These are phyloP conservation scores for Paramormyrops hopkinsi DNA, from an alignment of 2,797 vertebrate species.

Conservation along the genomic window DNA sequence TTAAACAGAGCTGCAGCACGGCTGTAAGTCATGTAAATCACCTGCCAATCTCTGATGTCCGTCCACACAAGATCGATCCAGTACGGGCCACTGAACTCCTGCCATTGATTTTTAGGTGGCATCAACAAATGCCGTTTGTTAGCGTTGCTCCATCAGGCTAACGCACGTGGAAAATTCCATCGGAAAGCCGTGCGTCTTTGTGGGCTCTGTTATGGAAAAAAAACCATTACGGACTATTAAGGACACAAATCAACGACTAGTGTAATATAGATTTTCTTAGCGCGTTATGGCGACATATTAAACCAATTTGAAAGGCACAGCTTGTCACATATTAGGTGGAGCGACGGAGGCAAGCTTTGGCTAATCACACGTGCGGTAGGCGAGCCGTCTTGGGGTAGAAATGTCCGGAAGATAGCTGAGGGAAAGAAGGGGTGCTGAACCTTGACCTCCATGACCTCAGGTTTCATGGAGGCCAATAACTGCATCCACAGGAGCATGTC, in stretches of 20 bases:
- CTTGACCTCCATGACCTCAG: background rate
- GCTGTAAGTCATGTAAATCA: background rate
- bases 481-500: background rate
- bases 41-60: background rate
- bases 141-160: background rate
- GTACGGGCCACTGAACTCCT: background rate
- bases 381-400: background rate
- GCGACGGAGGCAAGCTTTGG: background rate
- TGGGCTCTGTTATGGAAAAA: background rate
- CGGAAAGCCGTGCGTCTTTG: background rate
- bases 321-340: background rate
- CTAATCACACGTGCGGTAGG: background rate
- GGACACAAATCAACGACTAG: background rate
- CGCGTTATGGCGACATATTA: background rate
- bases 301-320: background rate
- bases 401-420: background rate
- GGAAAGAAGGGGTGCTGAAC: background rate
- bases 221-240: background rate
- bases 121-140: background rate
- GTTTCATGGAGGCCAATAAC: background rate
- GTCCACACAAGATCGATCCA: background rate
- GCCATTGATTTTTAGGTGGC: background rate
- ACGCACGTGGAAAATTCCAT: conserved; percentile 1
- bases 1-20: background rate
- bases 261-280: background rate